Evolutionary conservation across 2,113 vertebrate species (phyloP).

Genomic region (Grallaria varia): DNA sequence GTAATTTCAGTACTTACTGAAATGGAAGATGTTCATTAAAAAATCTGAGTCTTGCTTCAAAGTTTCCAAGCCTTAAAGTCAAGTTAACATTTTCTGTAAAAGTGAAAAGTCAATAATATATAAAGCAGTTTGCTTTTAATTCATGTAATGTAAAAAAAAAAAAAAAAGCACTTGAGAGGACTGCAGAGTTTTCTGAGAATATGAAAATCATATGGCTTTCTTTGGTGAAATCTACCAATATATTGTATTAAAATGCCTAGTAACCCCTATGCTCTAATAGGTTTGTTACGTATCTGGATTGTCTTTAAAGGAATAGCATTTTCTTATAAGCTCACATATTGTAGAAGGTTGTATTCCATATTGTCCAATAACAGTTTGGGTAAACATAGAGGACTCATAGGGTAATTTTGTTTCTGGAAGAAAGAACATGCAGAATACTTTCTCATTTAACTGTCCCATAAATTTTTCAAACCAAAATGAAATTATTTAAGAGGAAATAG

Average conservation of each 20-base stretch:
- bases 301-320: not conserved
- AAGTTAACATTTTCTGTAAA: slow-evolving; percentile 3
- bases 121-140: not conserved
- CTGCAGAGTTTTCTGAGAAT: not conserved
- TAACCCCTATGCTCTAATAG: not conserved
- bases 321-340: not conserved
- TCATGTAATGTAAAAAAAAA: not conserved
- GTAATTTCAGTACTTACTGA: not conserved
- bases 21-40: slow-evolving; percentile 11
- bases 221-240: not conserved
- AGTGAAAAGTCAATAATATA: not conserved
- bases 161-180: not conserved
- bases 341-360: not conserved
- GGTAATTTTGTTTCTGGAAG: not conserved
- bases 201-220: not conserved
- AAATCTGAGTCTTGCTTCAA: slow-evolving; percentile 7
- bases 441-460: not conserved
- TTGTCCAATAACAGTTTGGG: not conserved
- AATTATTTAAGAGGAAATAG: not conserved
- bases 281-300: not conserved
- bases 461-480: not conserved
- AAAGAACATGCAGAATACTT: not conserved
- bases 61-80: not conserved
- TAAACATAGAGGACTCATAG: not conserved
- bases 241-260: not conserved